phyloP scores from a whole-genome alignment of 2,888 invertebrate species.

The Drosophila colorata region DNA sequence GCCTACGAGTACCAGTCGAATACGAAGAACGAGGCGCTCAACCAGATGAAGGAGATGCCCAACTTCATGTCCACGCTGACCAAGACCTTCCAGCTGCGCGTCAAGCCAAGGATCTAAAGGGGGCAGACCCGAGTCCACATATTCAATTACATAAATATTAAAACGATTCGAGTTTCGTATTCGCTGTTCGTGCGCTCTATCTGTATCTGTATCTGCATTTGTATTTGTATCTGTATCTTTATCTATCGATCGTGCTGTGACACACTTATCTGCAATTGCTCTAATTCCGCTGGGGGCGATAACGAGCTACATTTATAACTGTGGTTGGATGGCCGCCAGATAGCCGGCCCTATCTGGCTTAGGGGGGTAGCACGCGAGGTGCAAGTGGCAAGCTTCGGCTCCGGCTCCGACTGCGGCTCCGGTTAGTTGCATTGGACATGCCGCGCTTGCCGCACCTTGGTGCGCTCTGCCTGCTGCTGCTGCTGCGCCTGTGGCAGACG shows the following conservation, averaged over 20 bases:
- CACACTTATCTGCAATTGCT: conserved; percentile 73
- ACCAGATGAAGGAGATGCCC: conserved; percentile 89
- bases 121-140: conserved; percentile 29
- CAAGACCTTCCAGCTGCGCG: conserved; percentile 86
- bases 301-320: conserved; percentile 36
- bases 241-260: conserved; percentile 57
- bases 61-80: conserved; percentile 89
- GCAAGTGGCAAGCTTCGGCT: too few relatives aligned
- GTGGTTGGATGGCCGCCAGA: conserved; percentile 8
- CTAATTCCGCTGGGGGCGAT: conserved; percentile 66
- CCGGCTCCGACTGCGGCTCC: background rate
- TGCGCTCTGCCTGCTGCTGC: conserved; percentile 53
- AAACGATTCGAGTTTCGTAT: conserved; percentile 12
- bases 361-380: too few relatives aligned
- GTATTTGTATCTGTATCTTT: conserved; percentile 26
- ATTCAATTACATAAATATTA: background rate
- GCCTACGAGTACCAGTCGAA: conserved; percentile 89
- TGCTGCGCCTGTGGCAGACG: conserved; percentile 67
- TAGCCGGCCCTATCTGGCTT: background rate
- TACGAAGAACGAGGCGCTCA: conserved; percentile 84
- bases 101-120: conserved; percentile 61
- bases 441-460: conserved; percentile 65
- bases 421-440: conserved; percentile 59
- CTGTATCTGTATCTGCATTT: conserved; percentile 17
- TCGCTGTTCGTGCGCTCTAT: too few relatives aligned